phyloP scores from a whole-genome alignment of 1,140 invertebrate species.

The Pogonognathellus flavescens region DNA sequence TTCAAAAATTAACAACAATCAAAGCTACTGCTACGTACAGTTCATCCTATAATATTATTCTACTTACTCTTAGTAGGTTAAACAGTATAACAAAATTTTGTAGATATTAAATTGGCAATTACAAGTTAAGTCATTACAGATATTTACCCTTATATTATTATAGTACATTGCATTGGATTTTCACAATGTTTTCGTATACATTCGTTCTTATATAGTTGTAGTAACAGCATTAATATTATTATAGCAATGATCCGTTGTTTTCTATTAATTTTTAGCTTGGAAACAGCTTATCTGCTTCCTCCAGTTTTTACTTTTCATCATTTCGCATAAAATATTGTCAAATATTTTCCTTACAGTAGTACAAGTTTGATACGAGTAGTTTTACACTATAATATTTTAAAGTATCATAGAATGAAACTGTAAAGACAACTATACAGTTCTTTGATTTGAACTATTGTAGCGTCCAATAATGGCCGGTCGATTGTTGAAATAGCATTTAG shows the following conservation, averaged over 20 bases:
- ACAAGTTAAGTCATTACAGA: constrained; percentile 22
- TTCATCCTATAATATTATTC: background rate
- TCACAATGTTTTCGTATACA: constrained; percentile 46
- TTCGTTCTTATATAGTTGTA: constrained; percentile 17
- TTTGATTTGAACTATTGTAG: constrained; percentile 35
- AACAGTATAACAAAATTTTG: constrained; percentile 17
- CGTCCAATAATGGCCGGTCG: constrained; percentile 15
- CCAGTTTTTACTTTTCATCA: background rate
- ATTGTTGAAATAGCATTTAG: background rate
- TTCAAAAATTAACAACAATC: constrained; percentile 33
- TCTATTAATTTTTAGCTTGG: too few relatives aligned
- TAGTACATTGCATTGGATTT: constrained; percentile 15
- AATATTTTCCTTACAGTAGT: background rate
- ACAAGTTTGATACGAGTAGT: background rate
- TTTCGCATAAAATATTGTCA: constrained; percentile 38
- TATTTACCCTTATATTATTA: constrained; percentile 35
- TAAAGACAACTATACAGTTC: background rate
- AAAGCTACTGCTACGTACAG: background rate
- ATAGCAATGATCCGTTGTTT: background rate
- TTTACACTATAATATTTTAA: background rate
- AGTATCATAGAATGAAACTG: background rate
- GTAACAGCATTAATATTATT: background rate
- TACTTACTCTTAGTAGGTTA: background rate
- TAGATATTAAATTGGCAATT: background rate
- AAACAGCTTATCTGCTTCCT: background rate